These are phyloP conservation scores for Athetis lepigone DNA, from an alignment of 2,888 invertebrate species.

Conservation along the genomic window DNA sequence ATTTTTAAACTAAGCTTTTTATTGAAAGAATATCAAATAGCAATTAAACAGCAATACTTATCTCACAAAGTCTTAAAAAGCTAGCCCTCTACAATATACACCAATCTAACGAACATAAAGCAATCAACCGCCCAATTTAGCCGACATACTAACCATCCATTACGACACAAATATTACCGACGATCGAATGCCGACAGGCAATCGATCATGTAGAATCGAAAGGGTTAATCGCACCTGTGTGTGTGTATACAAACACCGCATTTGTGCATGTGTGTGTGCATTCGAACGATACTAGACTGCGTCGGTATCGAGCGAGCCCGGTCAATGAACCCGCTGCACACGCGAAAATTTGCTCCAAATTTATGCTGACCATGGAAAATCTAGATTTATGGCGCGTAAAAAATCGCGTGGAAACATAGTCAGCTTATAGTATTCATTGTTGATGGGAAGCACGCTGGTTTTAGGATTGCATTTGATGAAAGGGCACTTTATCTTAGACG, in stretches of 20 bases:
- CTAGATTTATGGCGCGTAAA: slow-evolving; percentile 59
- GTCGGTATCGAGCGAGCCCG: slow-evolving; percentile 61
- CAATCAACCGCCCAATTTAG: slow-evolving; percentile 8
- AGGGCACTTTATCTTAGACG: slow-evolving; percentile 29
- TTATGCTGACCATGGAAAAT: slow-evolving; percentile 61
- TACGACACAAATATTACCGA: slow-evolving; percentile 33
- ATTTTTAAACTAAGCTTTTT: too few species aligned
- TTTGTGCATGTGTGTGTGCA: slow-evolving; percentile 42
- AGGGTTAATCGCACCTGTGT: slow-evolving; percentile 36
- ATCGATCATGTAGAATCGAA: slow-evolving; percentile 41
- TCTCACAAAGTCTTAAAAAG: neutral
- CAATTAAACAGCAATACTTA: neutral
- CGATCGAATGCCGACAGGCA: slow-evolving; percentile 29
- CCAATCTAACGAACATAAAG: neutral
- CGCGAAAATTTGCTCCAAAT: slow-evolving; percentile 57
- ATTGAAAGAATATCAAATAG: slow-evolving; percentile 1
- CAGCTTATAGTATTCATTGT: slow-evolving; percentile 39
- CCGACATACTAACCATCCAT: slow-evolving; percentile 10
- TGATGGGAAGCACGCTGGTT: slow-evolving; percentile 34
- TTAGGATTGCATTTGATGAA: slow-evolving; percentile 37
- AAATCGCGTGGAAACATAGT: slow-evolving; percentile 55
- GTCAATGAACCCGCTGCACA: slow-evolving; percentile 62
- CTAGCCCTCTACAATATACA: neutral
- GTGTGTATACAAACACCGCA: slow-evolving; percentile 33
- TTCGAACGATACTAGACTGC: slow-evolving; percentile 54